Conservation (phyloP, 1,140 invertebrate species). For the Lepidurus apus region DNA sequence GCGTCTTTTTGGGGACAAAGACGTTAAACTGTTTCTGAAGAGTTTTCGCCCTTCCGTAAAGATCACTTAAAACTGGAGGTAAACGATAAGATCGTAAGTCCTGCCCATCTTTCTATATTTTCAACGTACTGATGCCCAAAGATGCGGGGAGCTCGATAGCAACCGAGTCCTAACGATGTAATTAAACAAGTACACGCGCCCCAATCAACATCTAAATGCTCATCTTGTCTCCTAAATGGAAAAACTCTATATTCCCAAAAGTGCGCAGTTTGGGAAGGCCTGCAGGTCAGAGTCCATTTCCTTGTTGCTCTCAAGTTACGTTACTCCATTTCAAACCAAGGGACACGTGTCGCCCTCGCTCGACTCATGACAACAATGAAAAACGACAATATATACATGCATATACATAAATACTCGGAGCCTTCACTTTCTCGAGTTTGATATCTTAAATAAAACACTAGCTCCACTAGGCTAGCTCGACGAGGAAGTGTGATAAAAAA, state of each 20-base stretch:
- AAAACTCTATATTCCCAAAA: not conserved
- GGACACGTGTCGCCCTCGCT: not conserved
- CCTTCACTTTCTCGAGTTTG: not conserved
- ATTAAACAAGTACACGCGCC: not conserved
- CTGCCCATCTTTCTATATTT: not conserved
- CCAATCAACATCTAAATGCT: not conserved
- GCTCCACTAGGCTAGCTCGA: too few species aligned
- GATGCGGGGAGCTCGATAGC: not conserved
- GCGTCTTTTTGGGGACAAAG: not conserved
- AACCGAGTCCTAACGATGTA: not conserved
- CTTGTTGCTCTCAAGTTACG: not conserved
- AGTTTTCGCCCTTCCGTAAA: not conserved
- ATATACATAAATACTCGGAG: not conserved
- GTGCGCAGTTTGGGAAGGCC: slow-evolving; percentile 4
- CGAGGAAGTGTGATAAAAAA: not conserved
- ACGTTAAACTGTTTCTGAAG: not conserved
- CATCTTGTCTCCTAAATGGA: not conserved
- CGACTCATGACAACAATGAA: not conserved
- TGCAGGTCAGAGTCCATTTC: slow-evolving; percentile 7
- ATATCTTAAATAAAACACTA: not conserved
- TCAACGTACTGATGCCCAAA: not conserved
- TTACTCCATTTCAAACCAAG: not conserved
- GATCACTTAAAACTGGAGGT: not conserved
- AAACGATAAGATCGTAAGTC: not conserved
- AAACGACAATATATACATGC: not conserved